Evolutionary conservation across 2,797 vertebrate genomes (phyloP).

Genomic region (Cynopterus sphinx): DNA sequence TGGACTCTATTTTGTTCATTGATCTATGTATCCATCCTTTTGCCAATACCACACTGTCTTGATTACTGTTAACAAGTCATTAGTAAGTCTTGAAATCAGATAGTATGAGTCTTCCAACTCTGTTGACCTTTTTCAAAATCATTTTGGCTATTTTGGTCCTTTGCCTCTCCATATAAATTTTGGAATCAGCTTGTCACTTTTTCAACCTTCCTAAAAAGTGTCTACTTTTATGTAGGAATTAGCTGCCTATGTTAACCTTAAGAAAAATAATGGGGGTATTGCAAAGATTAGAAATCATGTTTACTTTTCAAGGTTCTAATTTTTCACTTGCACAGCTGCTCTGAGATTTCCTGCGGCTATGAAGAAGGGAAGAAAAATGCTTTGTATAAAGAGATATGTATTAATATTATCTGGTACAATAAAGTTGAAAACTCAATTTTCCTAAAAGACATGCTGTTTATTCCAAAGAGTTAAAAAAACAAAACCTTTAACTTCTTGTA

Average conservation of each 20-base stretch:
- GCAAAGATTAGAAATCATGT: constrained; percentile 24
- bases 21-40: neutral
- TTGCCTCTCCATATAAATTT: neutral
- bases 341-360: constrained; percentile 65
- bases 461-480: constrained; percentile 48
- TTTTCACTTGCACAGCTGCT: constrained; percentile 64
- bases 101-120: neutral
- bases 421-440: constrained; percentile 60
- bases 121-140: neutral
- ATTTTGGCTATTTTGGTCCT: neutral
- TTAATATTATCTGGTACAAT: constrained; percentile 64
- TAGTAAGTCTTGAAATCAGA: neutral
- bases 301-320: constrained; percentile 52
- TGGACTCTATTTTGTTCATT: neutral
- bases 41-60: neutral
- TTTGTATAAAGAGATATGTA: constrained; percentile 53
- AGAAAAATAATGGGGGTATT: constrained; percentile 38
- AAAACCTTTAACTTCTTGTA: neutral
- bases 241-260: constrained; percentile 49
- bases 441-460: constrained; percentile 54
- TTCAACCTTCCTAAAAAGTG: neutral
- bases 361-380: constrained; percentile 59
- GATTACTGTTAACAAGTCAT: neutral
- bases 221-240: neutral
- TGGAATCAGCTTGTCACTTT: neutral